Percentiles rank a stretch among this genome's conserved stretches.
phyloP scores from a whole-genome alignment of 2,113 vertebrate genomes.

The Catharus bicknelli region DNA sequence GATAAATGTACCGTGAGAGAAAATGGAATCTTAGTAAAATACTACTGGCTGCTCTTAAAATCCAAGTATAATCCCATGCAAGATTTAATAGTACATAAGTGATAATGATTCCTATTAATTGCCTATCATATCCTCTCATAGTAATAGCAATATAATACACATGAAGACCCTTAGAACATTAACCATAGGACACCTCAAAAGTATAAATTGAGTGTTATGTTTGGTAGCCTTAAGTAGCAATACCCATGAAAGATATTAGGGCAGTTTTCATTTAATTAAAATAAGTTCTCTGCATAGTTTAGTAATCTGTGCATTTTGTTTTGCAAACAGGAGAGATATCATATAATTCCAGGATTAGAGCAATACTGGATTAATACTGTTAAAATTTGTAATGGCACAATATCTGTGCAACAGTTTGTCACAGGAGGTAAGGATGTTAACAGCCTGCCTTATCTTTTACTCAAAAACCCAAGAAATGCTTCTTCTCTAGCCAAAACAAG shows the following conservation, averaged over 20 bases:
- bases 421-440: neutral
- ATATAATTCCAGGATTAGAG: neutral
- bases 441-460: neutral
- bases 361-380: neutral
- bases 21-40: neutral
- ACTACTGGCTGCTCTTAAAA: neutral
- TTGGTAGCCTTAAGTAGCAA: neutral
- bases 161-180: neutral
- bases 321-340: neutral
- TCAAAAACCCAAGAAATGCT: neutral
- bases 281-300: neutral
- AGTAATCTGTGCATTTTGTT: neutral
- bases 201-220: neutral
- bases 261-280: conserved; percentile 5
- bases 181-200: neutral
- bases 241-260: neutral
- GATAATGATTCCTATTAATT: neutral
- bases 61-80: neutral
- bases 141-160: neutral
- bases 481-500: neutral
- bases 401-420: neutral
- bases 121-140: neutral
- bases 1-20: neutral
- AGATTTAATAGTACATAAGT: neutral
- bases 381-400: neutral